Evolutionary conservation across 2,888 invertebrate species (phyloP).

Genomic region (Sinodicranocentrus sp.): DNA sequence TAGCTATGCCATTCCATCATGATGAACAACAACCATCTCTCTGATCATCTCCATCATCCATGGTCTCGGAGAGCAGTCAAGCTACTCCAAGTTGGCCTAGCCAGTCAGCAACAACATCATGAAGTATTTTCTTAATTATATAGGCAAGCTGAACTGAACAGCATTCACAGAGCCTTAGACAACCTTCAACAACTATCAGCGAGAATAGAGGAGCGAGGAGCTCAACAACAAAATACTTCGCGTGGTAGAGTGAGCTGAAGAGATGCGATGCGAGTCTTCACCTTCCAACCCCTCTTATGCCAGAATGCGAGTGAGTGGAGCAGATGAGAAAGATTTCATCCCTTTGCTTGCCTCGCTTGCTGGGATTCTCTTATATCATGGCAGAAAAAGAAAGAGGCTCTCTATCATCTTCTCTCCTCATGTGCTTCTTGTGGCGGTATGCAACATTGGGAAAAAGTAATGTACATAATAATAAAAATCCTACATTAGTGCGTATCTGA

Average conservation of each 20-base stretch:
- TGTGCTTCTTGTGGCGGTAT: neutral
- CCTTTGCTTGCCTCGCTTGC: constrained; percentile 9
- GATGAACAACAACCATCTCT: constrained; percentile 47
- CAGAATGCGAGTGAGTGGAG: neutral
- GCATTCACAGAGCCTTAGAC: constrained; percentile 57
- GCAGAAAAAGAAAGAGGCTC: neutral
- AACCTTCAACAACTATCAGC: constrained; percentile 56
- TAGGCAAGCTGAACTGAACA: constrained; percentile 50
- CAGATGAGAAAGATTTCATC: constrained; percentile 21
- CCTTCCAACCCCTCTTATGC: constrained; percentile 27
- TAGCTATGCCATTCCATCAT: constrained; percentile 31
- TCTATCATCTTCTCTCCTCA: constrained; percentile 8
- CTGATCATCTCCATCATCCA: constrained; percentile 54
- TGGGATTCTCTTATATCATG: neutral
- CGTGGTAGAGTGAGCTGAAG: constrained; percentile 17
- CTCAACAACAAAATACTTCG: constrained; percentile 12
- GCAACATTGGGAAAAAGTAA: too few relatives aligned
- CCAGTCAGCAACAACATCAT: constrained; percentile 44
- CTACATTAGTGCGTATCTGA: too few relatives aligned
- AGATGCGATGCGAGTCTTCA: neutral
- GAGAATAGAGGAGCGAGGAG: neutral
- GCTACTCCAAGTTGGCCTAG: constrained; percentile 63
- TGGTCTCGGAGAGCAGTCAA: constrained; percentile 58
- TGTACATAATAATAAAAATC: too few relatives aligned
- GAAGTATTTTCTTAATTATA: constrained; percentile 62